Conservation (phyloP, 2,888 invertebrate species). For the Drosophila robusta region DNA sequence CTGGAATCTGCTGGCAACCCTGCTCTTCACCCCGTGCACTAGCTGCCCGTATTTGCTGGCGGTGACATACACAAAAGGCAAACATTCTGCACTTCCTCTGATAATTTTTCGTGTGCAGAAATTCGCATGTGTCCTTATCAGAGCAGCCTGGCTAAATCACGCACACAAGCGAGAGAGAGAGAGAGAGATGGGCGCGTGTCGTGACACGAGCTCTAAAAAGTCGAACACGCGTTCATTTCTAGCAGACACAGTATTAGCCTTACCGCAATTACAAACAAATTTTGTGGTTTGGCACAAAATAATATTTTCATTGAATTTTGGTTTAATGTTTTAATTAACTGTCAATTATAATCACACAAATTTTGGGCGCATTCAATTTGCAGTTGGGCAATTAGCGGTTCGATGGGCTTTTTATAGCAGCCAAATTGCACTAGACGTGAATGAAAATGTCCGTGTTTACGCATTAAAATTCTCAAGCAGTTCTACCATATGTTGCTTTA, state of each 20-base stretch:
- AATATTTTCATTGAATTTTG: constrained; percentile 2
- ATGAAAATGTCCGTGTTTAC: neutral
- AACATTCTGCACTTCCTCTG: constrained; percentile 56
- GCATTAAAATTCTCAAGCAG: constrained; percentile 6
- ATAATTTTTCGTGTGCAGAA: constrained; percentile 35
- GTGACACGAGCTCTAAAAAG: constrained; percentile 1
- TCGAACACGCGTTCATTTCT: neutral
- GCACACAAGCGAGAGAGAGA: neutral
- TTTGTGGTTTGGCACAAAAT: constrained; percentile 6
- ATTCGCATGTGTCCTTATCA: constrained; percentile 19
- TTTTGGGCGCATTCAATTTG: neutral
- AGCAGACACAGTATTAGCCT: neutral
- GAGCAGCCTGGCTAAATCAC: neutral
- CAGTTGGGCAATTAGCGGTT: constrained; percentile 13
- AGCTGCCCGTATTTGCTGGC: constrained; percentile 12
- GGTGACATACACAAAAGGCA: constrained; percentile 37
- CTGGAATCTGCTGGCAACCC: constrained; percentile 22
- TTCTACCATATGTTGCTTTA: constrained; percentile 1
- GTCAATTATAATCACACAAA: constrained; percentile 3
- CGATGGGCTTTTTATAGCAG: neutral
- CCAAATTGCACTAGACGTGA: constrained; percentile 1
- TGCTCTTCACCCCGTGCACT: neutral
- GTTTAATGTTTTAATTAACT: constrained; percentile 17
- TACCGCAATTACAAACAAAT: neutral
- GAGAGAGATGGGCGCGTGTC: constrained; percentile 1